Conservation (phyloP, 2,113 vertebrate genomes). For the Pardalotus punctatus region DNA sequence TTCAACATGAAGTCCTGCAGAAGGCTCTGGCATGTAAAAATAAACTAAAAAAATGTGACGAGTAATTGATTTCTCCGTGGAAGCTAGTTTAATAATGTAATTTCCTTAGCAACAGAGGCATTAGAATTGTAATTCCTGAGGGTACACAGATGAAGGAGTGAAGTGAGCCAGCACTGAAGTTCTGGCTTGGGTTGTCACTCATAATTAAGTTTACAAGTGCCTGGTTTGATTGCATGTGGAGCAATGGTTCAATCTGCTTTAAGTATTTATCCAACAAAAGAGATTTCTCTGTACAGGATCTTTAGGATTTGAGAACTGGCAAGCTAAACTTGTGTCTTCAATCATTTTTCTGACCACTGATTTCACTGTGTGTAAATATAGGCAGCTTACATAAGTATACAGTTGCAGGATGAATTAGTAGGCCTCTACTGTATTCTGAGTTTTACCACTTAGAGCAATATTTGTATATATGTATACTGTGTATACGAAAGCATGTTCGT, state of each 20-base stretch:
- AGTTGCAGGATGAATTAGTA: not conserved
- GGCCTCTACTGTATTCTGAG: not conserved
- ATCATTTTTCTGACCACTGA: not conserved
- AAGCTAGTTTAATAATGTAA: conserved; percentile 46
- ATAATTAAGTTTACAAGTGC: conserved; percentile 35
- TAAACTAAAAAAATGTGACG: conserved; percentile 3
- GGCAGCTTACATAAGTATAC: not conserved
- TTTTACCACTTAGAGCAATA: not conserved
- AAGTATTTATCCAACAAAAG: conserved; percentile 5
- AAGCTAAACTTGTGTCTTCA: not conserved
- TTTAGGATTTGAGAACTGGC: not conserved
- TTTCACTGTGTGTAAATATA: not conserved
- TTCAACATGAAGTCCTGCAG: not conserved
- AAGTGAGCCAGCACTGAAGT: conserved; percentile 34
- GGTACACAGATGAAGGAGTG: conserved; percentile 18
- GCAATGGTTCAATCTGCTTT: conserved; percentile 11
- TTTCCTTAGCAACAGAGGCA: conserved; percentile 13
- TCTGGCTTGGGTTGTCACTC: conserved; percentile 29
- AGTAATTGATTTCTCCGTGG: conserved; percentile 35
- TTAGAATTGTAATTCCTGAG: conserved; percentile 38
- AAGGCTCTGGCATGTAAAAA: conserved; percentile 12
- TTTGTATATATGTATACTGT: not conserved
- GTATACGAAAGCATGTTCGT: not conserved
- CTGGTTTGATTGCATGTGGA: conserved; percentile 25
- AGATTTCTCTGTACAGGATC: not conserved